A percentile compares a stretch with the other conserved stretches of the same genome.
Evolutionary conservation across 2,113 vertebrate species (phyloP).

Genomic region (Capra hircus): DNA sequence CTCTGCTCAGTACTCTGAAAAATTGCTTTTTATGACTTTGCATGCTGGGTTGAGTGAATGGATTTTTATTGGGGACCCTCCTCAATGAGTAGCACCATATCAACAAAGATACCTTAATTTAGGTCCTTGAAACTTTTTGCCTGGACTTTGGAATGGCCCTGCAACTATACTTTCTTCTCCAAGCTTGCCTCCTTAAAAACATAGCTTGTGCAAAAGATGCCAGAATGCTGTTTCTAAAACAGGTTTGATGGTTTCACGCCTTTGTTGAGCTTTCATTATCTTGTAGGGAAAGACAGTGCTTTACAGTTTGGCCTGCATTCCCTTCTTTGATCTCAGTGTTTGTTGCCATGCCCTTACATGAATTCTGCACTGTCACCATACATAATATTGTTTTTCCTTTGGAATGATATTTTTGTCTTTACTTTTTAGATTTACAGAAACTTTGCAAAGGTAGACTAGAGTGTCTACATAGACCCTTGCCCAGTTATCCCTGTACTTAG

Average conservation of each 20-base stretch:
- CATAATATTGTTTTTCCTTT: background rate
- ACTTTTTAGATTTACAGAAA: background rate
- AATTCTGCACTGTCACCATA: background rate
- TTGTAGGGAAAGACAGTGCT: background rate
- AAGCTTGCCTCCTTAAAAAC: background rate
- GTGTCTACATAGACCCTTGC: background rate
- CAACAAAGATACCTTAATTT: background rate
- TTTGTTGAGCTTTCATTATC: background rate
- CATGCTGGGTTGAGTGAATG: background rate
- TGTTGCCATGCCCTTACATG: background rate
- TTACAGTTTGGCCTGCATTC: background rate
- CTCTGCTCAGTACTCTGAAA: background rate
- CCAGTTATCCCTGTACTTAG: background rate
- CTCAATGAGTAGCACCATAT: background rate
- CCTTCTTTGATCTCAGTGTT: background rate
- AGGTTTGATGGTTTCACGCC: background rate
- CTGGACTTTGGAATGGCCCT: background rate
- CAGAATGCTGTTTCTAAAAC: background rate
- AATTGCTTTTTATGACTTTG: background rate
- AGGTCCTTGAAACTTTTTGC: background rate
- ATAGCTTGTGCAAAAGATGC: background rate
- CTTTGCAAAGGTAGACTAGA: background rate
- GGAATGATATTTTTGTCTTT: background rate
- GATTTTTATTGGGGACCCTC: background rate
- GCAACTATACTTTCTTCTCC: background rate